Base-by-base conservation (phyloP, 2,797 vertebrate genomes). In the Bovichtus variegatus region DNA sequence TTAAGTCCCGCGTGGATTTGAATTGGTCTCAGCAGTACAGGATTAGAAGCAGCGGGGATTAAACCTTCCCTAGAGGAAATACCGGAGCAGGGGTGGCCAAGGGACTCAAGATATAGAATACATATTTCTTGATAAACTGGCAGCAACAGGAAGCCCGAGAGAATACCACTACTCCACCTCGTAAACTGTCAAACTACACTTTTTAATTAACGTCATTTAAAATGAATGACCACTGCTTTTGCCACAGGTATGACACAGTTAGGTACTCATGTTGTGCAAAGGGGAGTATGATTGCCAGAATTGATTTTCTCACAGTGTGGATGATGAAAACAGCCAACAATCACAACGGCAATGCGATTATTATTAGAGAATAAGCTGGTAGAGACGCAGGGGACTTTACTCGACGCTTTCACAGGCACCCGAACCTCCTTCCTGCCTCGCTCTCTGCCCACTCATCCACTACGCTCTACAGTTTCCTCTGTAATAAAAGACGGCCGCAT, bases 21-120 rank as follows among this genome's bases (percentile, higher is more conserved):
- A 89, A 89, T 88, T 93, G 95, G 94, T 94, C 94, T 87, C 88
- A 94, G 90, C 81, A 73, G 94, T 93, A 93, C 89, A 94, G 94
- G 95, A 96, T 96, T 96, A 97, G 92, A 94, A 91, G 92, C 93
- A 93, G 80, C 68, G 84, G 93, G 94, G 96, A 96, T 97, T 96
- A 96, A 94, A 94, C 93, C 94, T 87, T 93, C 93, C 76, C 92
- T 83, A 71, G 80, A 77, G 86, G 92, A 91, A 88, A 81, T 84
- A 84, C 80, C 63, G 74, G 73, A 66, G 62, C 70, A 77, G 62
- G 80, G 76, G 69, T 71, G 68, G 80, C 82, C 78, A 3, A 61
- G 76, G 71, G 84, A 72, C 72, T 73, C 12, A 10, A 86, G 67
- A 87, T 84, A 80, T 87, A 81, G 70, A 85, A 76, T 46, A 74